phyloP scores from a whole-genome alignment of 2,888 invertebrate genomes.

The Drosophila sordidula region DNA sequence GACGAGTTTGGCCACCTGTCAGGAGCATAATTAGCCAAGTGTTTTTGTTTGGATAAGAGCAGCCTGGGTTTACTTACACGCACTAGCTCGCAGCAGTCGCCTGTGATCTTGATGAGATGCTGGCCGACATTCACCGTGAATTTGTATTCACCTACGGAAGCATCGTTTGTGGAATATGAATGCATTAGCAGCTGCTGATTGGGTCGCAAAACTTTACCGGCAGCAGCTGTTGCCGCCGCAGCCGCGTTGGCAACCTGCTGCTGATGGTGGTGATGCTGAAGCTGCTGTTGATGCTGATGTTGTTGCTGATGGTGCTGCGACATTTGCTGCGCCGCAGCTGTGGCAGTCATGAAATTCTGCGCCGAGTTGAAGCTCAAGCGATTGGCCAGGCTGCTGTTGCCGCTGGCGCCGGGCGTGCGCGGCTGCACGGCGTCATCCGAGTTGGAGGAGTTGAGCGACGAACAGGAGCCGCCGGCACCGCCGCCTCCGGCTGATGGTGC shows the following conservation, averaged over 20 bases:
- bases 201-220: constrained; percentile 83
- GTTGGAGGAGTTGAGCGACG: constrained; percentile 91
- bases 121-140: constrained; percentile 94
- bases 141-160: constrained; percentile 94
- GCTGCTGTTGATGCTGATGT: constrained; percentile 64
- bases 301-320: constrained; percentile 69
- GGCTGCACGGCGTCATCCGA: constrained; percentile 85
- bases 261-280: constrained; percentile 58
- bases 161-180: constrained; percentile 93
- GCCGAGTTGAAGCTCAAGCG: constrained; percentile 83
- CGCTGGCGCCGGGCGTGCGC: constrained; percentile 70
- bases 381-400: constrained; percentile 80
- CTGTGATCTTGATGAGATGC: constrained; percentile 93
- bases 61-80: constrained; percentile 87
- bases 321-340: constrained; percentile 78
- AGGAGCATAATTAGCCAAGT: background rate
- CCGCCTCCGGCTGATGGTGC: constrained; percentile 80
- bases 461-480: constrained; percentile 89
- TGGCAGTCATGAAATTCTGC: constrained; percentile 83
- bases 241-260: constrained; percentile 64
- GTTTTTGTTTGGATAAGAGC: background rate
- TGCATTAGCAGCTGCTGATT: constrained; percentile 87
- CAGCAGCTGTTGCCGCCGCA: constrained; percentile 78
- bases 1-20: constrained; percentile 93
- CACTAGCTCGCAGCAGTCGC: constrained; percentile 93